Percentiles rank a stretch among this genome's conserved stretches.
These are phyloP conservation scores for Xenentodon cancila DNA, from an alignment of 2,797 vertebrate genomes.

Conservation along the genomic window DNA sequence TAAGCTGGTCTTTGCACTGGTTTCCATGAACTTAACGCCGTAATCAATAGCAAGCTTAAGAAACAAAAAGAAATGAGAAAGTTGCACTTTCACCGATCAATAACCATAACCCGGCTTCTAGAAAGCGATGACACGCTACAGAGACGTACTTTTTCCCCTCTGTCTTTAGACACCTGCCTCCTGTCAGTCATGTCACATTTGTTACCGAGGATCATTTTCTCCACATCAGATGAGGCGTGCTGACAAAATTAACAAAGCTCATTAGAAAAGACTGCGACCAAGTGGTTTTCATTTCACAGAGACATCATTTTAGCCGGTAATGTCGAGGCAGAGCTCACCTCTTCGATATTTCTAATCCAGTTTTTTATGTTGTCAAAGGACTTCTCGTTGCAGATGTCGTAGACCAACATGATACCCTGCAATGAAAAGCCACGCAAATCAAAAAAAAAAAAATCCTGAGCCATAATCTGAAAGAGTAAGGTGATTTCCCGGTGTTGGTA, in stretches of 20 bases:
- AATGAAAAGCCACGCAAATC: constrained; percentile 21
- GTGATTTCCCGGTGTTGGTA: background rate
- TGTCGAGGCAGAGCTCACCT: constrained; percentile 82
- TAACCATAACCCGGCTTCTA: too few species aligned
- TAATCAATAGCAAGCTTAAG: constrained; percentile 97
- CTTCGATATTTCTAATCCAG: constrained; percentile 99
- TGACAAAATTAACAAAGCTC: constrained; percentile 58
- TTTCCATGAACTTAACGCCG: constrained; percentile 98
- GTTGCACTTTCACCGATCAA: background rate
- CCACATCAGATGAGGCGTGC: constrained; percentile 98
- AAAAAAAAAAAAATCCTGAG: constrained; percentile 8
- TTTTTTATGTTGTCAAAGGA: constrained; percentile 99
- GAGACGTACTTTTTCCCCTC: constrained; percentile 92
- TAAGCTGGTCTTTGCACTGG: constrained; percentile 96
- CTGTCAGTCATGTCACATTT: constrained; percentile 99
- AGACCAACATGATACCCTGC: constrained; percentile 98
- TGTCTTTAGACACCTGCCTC: constrained; percentile 98
- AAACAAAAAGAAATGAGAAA: constrained; percentile 12
- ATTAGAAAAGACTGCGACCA: background rate
- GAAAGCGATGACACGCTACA: background rate
- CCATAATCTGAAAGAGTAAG: constrained; percentile 20
- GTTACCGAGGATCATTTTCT: constrained; percentile 98
- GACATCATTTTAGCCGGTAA: background rate
- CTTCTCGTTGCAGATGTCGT: constrained; percentile 98
- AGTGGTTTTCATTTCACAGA: background rate